Base-by-base conservation (phyloP, 1,140 invertebrate species). In the Lasaia peninsularis region DNA sequence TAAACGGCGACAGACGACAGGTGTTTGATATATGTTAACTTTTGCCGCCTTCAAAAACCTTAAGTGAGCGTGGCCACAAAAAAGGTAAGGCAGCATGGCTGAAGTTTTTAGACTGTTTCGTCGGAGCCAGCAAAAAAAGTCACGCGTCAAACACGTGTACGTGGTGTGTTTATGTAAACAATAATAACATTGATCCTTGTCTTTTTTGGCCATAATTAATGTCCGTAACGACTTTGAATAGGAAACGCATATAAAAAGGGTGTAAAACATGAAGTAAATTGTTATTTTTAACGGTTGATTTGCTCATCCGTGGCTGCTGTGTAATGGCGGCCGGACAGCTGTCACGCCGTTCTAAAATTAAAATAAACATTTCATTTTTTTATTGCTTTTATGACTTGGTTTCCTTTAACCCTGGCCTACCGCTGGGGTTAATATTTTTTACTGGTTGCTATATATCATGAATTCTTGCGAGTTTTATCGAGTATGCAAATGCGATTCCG, bases 261-360 rank as follows among this genome's bases (percentile, higher is more conserved):
- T 70, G 71, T 78, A 70, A 68, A 83, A 79, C 76, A 78, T 65
- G 61, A 40, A 62, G 68, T 78, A 73, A 75, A 79, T 79, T 82
- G 71, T 80, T 81, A 80, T 81, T 85, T 82, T 83, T 77, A 77
- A 78, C 74, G 75, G 74, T 85, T 83, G 78, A 85, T 84, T 83
- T 79, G 72, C 69, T 72, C 67, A 73, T 80, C 69, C 72, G 69
- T 67, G 67, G 64, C 63, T 65, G 62, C 52, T 52, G 65, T 64
- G 65, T 78, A 79, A 83, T 81, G 73, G 78, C 73, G 67, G 71
- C 63, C 67, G 55, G 79, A 76, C 81, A 85, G 80, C 84, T 87
- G 84, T 81, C 81, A 78, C 64, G 69, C 65, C 73, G 75, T 76
- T 81, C 78, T 81, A 85, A 81, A 85, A 82, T 79, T 78, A 82